Evolutionary conservation across 23 tunicate species (phyloP), one percentile per base, ranked within the genome.

Genomic region (Halocynthia roretzi): DNA sequence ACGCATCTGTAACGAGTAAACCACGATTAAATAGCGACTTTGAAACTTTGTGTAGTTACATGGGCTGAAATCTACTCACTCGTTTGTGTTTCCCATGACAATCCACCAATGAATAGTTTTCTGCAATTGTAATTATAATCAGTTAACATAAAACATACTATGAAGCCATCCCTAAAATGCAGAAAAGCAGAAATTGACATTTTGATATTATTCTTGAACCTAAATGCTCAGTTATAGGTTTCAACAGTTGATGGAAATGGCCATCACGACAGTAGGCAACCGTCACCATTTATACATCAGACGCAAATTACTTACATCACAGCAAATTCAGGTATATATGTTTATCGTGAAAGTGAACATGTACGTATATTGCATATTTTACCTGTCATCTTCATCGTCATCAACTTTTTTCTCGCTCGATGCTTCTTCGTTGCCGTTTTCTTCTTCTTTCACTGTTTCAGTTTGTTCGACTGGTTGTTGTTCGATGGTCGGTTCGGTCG

Each of bases 51-150:
- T 4, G 4, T 31, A 31, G 44, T 31, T 31, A 31, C 44, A 31
- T 31, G 44, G 44, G 44, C 44, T 31, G 44, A 31, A 61, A 11
- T 14, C 19, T 51, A 84, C 88, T 84, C 72, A 90, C 97, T 80
- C 10, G 77, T 72, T 61, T 78, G 79, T 12, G 99, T 94, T 17
- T 84, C 87, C 94, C 94, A 87, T 19, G 99, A 94, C 6, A 94
- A 69, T 61, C 99, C 99, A 11, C 99, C 99, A 72, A 94, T 90
- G 78, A 94, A 94, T 85, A 94, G 94, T 94, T 94, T 94, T 57
- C 95, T 88, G 77, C 5, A 85, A 52, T 2, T 8, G 78, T 74
- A 2, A 15, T 8, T 19, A 23, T 56, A 55, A 8, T 56, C 71
- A 80, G 51, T 0, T 49, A 4, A 51, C 5, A 4, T 17, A 19